A percentile compares a stretch with the other conserved stretches of the same genome.
These are phyloP conservation scores for Bergia sp. DNA, from an alignment of 92 coral and sea anemone genomes.

Conservation along the genomic window DNA sequence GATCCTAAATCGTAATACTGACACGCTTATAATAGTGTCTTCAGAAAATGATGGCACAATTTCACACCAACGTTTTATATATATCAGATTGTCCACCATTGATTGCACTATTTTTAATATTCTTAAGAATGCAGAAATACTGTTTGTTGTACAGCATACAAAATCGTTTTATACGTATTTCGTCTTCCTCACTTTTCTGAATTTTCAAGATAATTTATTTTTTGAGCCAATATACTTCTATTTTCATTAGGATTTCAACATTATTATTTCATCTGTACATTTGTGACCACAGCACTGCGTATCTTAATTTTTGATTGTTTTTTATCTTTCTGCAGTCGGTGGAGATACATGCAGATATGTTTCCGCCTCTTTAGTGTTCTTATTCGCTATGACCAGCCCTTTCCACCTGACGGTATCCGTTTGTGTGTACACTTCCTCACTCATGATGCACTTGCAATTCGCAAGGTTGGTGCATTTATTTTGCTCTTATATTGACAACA, in stretches of 20 bases:
- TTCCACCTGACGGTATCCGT: conserved; percentile 72
- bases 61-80: background rate
- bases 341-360: conserved; percentile 95
- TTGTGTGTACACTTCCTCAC: conserved; percentile 71
- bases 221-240: background rate
- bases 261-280: background rate
- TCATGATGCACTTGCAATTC: conserved; percentile 88
- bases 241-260: background rate
- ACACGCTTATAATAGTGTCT: background rate
- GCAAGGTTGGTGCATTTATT: conserved; percentile 71
- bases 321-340: conserved; percentile 69
- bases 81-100: background rate
- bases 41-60: background rate
- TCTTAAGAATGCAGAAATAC: background rate
- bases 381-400: conserved; percentile 84
- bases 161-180: background rate
- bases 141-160: background rate
- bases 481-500: background rate
- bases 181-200: background rate
- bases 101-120: background rate
- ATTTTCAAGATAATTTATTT: too few relatives aligned
- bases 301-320: background rate
- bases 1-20: too few relatives aligned
- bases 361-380: conserved; percentile 76
- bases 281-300: background rate